Evolutionary conservation across 2,113 vertebrate species (phyloP).

Genomic region (Thymallus thymallus): DNA sequence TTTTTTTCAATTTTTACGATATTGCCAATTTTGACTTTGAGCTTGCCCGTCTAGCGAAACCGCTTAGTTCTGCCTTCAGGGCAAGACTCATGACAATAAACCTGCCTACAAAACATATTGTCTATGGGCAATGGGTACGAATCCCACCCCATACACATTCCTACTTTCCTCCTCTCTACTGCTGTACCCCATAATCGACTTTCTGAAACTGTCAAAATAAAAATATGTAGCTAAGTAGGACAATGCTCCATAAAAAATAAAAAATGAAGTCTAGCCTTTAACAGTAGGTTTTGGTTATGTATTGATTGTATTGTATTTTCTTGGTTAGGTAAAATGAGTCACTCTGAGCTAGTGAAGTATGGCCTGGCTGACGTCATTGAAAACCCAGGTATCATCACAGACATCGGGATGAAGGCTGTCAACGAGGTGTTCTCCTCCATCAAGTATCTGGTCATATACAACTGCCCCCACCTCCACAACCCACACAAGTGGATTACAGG

Average conservation of each 20-base stretch:
- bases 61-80: too few species aligned
- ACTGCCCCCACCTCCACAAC: slow-evolving; percentile 97
- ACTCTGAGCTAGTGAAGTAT: slow-evolving; percentile 93
- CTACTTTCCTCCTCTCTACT: too few species aligned
- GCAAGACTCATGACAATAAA: too few species aligned
- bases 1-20: too few species aligned
- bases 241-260: too few species aligned
- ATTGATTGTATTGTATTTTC: background rate
- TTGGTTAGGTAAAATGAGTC: slow-evolving; percentile 90
- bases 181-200: too few species aligned
- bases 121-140: too few species aligned
- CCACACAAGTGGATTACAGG: slow-evolving; percentile 91
- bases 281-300: background rate
- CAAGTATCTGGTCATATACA: slow-evolving; percentile 96
- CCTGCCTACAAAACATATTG: too few species aligned
- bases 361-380: slow-evolving; percentile 97
- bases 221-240: too few species aligned
- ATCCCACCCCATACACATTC: too few species aligned
- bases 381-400: slow-evolving; percentile 97
- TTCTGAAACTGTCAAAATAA: background rate
- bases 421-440: slow-evolving; percentile 98
- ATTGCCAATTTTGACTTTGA: too few species aligned
- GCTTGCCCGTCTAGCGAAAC: too few species aligned
- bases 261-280: background rate
- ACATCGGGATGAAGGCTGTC: slow-evolving; percentile 96